Percentiles rank a stretch among this genome's conserved stretches.
Evolutionary conservation across 1,140 invertebrate genomes (phyloP).

Genomic region (Cephus cinctus): DNA sequence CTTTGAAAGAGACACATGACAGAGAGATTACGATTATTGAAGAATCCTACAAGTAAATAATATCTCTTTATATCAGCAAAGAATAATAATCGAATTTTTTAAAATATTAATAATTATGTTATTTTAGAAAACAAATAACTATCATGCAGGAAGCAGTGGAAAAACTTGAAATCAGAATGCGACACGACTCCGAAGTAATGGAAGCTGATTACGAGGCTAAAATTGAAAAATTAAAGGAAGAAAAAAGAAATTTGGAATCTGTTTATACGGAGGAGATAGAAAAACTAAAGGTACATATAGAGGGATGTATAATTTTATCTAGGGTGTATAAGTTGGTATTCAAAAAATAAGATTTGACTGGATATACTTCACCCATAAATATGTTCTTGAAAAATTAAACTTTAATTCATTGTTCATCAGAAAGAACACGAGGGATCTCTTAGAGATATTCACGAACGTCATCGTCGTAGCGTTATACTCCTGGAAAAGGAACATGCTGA

Average conservation of each 20-base stretch:
- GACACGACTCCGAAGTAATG: conserved; percentile 35
- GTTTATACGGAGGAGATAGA: conserved; percentile 40
- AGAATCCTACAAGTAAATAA: conserved; percentile 45
- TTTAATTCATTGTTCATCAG: conserved; percentile 22
- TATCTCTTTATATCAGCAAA: conserved; percentile 7
- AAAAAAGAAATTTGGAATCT: conserved; percentile 39
- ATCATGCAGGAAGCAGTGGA: conserved; percentile 39
- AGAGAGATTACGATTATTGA: conserved; percentile 43
- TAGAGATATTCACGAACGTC: conserved; percentile 38
- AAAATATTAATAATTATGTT: background rate
- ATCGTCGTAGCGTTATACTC: conserved; percentile 36
- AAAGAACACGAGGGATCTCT: conserved; percentile 31
- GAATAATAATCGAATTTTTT: conserved; percentile 2
- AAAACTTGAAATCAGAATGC: conserved; percentile 41
- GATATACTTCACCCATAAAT: background rate
- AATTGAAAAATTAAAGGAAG: conserved; percentile 44
- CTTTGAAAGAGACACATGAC: conserved; percentile 43
- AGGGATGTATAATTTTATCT: background rate
- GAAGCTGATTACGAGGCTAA: conserved; percentile 42
- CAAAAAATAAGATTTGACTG: background rate
- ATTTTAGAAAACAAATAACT: conserved; percentile 40
- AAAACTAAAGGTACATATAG: conserved; percentile 33
- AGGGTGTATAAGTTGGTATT: background rate
- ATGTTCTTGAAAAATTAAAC: too few species aligned
- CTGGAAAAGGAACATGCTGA: conserved; percentile 43